Evolutionary conservation across 2,888 invertebrate genomes (phyloP).

Genomic region (Aspidapion aeneum): DNA sequence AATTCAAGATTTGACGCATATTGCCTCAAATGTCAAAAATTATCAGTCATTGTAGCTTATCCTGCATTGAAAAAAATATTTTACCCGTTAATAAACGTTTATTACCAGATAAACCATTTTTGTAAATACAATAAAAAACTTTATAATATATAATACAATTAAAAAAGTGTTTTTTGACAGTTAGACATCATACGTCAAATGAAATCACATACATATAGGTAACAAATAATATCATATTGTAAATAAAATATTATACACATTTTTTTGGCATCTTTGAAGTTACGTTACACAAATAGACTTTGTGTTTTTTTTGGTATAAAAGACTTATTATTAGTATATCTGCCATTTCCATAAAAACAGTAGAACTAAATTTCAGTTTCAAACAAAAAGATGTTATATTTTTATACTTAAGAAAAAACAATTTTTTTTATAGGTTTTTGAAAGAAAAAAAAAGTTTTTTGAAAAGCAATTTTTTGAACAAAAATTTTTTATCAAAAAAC

Average conservation of each 20-base stretch:
- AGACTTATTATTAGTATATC: slow-evolving; percentile 41
- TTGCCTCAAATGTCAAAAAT: neutral
- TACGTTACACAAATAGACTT: slow-evolving; percentile 61
- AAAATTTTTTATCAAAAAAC: too few relatives aligned
- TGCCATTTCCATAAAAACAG: too few relatives aligned
- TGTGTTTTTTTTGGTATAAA: slow-evolving; percentile 55
- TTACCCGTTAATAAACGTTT: too few relatives aligned
- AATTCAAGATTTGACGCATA: neutral
- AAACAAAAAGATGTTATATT: too few relatives aligned
- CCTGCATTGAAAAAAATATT: neutral
- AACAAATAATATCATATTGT: slow-evolving; percentile 45
- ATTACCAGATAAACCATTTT: neutral
- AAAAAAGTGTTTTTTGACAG: neutral
- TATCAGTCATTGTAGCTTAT: neutral
- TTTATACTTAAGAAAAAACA: too few relatives aligned
- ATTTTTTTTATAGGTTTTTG: too few relatives aligned
- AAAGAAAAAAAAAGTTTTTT: too few relatives aligned
- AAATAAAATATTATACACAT: slow-evolving; percentile 49
- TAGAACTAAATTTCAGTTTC: too few relatives aligned
- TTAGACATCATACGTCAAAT: neutral
- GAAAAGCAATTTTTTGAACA: too few relatives aligned
- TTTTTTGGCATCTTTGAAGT: slow-evolving; percentile 60
- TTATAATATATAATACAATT: neutral
- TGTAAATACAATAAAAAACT: neutral
- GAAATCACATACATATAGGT: slow-evolving; percentile 50